These are phyloP conservation scores for Cylindroiulus punctatus DNA, from an alignment of 2,888 invertebrate genomes.

Conservation along the genomic window DNA sequence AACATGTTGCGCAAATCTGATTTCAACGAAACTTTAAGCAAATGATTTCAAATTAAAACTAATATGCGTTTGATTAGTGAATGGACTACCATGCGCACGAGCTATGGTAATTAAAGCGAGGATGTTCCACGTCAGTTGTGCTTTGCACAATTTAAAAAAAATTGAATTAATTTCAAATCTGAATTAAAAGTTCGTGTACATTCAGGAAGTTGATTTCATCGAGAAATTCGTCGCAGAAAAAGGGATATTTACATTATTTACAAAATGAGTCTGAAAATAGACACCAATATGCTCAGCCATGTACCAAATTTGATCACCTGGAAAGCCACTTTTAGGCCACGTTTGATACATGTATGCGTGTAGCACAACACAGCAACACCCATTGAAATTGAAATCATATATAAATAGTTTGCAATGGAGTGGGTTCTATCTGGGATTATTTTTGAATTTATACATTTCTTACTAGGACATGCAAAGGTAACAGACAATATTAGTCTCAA, in stretches of 20 bases:
- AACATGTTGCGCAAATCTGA: background rate
- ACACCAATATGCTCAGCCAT: background rate
- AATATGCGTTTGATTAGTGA: background rate
- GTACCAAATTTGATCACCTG: too few relatives aligned
- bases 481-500: too few relatives aligned
- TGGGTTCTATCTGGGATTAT: too few relatives aligned
- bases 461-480: too few relatives aligned
- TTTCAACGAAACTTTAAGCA: background rate
- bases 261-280: background rate
- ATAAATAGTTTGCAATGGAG: too few relatives aligned
- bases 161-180: background rate
- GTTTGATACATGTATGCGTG: too few relatives aligned
- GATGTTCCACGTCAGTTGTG: background rate
- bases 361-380: too few relatives aligned
- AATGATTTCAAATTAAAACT: background rate
- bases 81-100: background rate
- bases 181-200: background rate
- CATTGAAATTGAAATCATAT: too few relatives aligned
- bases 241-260: background rate
- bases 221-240: background rate
- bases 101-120: background rate
- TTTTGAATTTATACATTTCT: too few relatives aligned
- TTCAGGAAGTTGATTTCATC: background rate
- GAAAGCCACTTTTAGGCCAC: too few relatives aligned
- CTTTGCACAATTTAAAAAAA: background rate